phyloP scores from a whole-genome alignment of 2,113 vertebrate species.

The Meriones unguiculatus region DNA sequence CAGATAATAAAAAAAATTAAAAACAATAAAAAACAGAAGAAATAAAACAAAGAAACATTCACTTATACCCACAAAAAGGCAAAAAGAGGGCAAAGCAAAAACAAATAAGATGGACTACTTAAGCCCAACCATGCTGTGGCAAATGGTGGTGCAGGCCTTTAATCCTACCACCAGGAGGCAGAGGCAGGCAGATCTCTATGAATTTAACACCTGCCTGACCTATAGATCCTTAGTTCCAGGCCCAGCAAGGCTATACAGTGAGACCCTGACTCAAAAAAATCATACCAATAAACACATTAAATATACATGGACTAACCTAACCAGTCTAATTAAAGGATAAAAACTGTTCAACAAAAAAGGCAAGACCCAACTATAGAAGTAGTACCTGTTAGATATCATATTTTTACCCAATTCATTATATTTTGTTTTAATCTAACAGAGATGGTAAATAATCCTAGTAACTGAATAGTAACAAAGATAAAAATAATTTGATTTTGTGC shows the following conservation, averaged over 20 bases:
- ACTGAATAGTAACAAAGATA: background rate
- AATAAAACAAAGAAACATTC: background rate
- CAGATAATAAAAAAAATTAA: too few relatives aligned
- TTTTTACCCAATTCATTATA: background rate
- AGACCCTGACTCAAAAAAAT: background rate
- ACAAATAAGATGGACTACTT: background rate
- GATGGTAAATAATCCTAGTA: background rate
- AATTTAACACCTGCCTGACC: too few relatives aligned
- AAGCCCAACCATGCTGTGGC: background rate
- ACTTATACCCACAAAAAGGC: background rate
- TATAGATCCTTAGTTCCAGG: too few relatives aligned
- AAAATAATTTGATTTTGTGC: background rate
- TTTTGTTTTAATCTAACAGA: background rate
- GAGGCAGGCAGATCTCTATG: too few relatives aligned
- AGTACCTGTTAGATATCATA: background rate
- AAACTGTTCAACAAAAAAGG: background rate
- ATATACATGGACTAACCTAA: background rate
- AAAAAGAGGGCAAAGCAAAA: background rate
- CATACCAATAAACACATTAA: background rate
- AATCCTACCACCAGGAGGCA: background rate
- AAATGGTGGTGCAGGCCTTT: background rate
- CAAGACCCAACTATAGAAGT: background rate
- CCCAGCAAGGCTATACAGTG: too few relatives aligned
- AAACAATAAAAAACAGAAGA: background rate
- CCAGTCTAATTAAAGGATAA: background rate